Percentiles rank a stretch among this genome's conserved stretches.
Conservation (phyloP, 2,797 vertebrate genomes). For the Sebastes steindachneri region DNA sequence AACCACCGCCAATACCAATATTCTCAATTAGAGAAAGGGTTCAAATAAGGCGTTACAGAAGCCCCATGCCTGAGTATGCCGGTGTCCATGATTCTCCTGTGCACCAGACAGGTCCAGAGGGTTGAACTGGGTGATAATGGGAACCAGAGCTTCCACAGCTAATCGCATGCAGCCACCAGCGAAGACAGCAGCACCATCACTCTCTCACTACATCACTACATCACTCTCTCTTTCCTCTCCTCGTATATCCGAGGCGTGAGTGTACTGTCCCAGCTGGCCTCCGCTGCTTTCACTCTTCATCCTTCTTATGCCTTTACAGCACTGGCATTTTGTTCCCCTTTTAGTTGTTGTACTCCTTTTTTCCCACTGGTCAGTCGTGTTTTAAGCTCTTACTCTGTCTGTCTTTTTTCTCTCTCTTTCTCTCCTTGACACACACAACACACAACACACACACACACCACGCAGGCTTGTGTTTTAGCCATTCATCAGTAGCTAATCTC, state of each 20-base stretch:
- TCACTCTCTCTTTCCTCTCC: constrained; percentile 37
- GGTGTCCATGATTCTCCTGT: neutral
- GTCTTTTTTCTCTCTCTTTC: neutral
- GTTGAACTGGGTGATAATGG: constrained; percentile 44
- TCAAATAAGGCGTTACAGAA: neutral
- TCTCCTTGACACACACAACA: neutral
- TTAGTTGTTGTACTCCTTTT: neutral
- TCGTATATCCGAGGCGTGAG: neutral
- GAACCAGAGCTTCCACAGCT: constrained; percentile 51
- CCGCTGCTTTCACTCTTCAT: neutral
- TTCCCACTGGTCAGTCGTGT: neutral
- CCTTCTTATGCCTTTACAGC: constrained; percentile 14
- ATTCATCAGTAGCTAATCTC: constrained; percentile 70
- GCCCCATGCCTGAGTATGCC: neutral
- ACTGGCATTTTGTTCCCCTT: neutral
- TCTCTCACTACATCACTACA: constrained; percentile 32
- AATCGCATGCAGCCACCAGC: constrained; percentile 34
- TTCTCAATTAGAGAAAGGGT: neutral
- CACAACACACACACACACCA: constrained; percentile 3
- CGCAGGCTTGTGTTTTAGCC: constrained; percentile 5
- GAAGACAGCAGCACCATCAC: constrained; percentile 45
- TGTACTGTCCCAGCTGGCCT: neutral
- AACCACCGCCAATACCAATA: neutral
- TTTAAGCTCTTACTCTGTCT: neutral
- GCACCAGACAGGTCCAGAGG: constrained; percentile 14